phyloP scores from a whole-genome alignment of 2,113 vertebrate genomes.

The Nyctibius bracteatus region DNA sequence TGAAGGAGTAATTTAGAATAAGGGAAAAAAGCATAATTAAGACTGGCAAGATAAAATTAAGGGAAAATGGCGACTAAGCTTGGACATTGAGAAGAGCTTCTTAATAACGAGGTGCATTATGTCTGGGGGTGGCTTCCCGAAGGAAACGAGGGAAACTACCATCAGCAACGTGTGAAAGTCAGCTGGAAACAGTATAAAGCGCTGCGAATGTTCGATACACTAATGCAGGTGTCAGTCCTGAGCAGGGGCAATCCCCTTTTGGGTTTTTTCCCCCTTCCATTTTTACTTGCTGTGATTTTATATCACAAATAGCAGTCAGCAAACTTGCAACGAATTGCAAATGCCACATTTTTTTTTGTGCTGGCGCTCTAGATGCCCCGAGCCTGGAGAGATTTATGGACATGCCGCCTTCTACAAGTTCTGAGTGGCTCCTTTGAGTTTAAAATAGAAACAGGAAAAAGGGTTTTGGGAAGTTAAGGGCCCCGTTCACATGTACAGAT shows the following conservation, averaged over 20 bases:
- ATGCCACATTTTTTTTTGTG: rapidly evolving
- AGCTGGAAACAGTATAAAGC: neutral
- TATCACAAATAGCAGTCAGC: neutral
- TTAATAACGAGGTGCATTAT: neutral
- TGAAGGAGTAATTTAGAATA: neutral
- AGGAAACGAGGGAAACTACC: neutral
- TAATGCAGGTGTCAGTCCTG: neutral
- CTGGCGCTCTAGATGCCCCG: neutral
- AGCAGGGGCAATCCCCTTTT: neutral
- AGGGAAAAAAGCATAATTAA: neutral
- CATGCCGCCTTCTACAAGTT: neutral
- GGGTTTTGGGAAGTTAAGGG: neutral
- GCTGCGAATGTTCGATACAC: neutral
- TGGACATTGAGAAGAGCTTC: neutral
- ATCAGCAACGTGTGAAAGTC: neutral
- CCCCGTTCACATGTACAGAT: neutral
- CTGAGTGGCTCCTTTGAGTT: neutral
- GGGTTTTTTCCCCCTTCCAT: rapidly evolving
- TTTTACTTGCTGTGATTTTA: neutral
- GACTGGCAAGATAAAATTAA: neutral
- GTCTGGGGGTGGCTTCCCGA: neutral
- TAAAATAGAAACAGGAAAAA: conserved; percentile 33
- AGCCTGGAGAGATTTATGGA: neutral
- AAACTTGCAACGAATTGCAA: neutral
- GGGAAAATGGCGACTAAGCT: neutral